These are phyloP conservation scores for Actinemys pallida DNA, from an alignment of 2,113 vertebrate species.

Conservation along the genomic window DNA sequence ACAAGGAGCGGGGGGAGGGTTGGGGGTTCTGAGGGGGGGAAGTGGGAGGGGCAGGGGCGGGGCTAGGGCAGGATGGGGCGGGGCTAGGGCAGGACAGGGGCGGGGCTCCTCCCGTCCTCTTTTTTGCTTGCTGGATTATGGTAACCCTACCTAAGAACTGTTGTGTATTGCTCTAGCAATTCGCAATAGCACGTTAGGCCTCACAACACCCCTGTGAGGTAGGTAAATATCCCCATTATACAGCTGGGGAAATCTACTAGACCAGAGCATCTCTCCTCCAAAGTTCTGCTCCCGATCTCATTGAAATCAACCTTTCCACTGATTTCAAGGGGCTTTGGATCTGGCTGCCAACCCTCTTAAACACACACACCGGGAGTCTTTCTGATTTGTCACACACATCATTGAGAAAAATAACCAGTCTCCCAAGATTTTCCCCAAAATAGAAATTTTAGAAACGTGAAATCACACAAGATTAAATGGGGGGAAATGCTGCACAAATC, in stretches of 20 bases:
- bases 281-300: conserved; percentile 4
- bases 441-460: background rate
- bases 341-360: background rate
- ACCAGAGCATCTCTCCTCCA: background rate
- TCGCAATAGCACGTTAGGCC: background rate
- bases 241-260: background rate
- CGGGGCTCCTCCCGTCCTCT: too few relatives aligned
- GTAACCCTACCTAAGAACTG: background rate
- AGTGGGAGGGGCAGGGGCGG: too few relatives aligned
- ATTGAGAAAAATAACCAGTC: background rate
- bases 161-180: background rate
- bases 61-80: too few relatives aligned
- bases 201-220: background rate
- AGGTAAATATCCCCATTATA: background rate
- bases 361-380: background rate
- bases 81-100: too few relatives aligned
- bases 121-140: too few relatives aligned
- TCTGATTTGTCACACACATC: background rate
- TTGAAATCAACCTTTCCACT: background rate
- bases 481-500: background rate
- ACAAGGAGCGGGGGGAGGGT: too few relatives aligned
- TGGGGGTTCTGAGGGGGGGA: too few relatives aligned
- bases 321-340: conserved; percentile 11
- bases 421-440: background rate
- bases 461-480: background rate